Base-by-base conservation (phyloP, 2,888 invertebrate species). In the Mesochorus sp. region DNA sequence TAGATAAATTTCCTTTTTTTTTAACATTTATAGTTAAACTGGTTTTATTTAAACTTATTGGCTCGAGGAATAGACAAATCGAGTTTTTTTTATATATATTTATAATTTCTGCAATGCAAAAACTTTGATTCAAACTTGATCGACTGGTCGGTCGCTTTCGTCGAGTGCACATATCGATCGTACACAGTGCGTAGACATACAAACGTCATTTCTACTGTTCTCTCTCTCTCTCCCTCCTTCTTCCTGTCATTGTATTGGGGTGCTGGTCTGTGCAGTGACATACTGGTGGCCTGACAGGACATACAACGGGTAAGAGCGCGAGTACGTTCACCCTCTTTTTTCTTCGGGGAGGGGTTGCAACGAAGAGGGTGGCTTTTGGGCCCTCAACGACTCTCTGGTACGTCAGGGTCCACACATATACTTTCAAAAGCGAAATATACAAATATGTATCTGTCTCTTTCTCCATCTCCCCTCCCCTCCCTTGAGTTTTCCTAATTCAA, bases 121-220 rank as follows among this genome's bases (percentile, higher is more conserved):
- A 64, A 47, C 44, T 37, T 51, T 64, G 87, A 89, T 89, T 88
- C 85, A 73, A 80, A 81, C 85, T 85, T 85, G 89, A 89, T 89
- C 88, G 86, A 86, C 84, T 84, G 87, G 10, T 37, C 53, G 83
- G 84, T 85, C 87, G 87, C 87, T 86, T 86, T 82, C 80, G 87
- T 88, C 86, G 88, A 89, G 88, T 89, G 88, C 87, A 83, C 86
- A 88, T 90, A 90, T 91, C 89, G 89, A 90, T 89, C 89, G 88
- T 78, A 26, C 34, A 71, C 34, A 57, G 26, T 31, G 62, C 49
- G 39, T 24, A 66, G 39, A 64, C 75, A 55, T 61, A 67, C 57
- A 74, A 79, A 80, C 75, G 80, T 71, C 57, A 64, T 59, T 73
- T 37, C 76, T 73, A 44, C 61, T 57, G 55, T 76, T 83, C 26